Conservation (phyloP, 2,888 invertebrate genomes). For the Ophion ventricosus region DNA sequence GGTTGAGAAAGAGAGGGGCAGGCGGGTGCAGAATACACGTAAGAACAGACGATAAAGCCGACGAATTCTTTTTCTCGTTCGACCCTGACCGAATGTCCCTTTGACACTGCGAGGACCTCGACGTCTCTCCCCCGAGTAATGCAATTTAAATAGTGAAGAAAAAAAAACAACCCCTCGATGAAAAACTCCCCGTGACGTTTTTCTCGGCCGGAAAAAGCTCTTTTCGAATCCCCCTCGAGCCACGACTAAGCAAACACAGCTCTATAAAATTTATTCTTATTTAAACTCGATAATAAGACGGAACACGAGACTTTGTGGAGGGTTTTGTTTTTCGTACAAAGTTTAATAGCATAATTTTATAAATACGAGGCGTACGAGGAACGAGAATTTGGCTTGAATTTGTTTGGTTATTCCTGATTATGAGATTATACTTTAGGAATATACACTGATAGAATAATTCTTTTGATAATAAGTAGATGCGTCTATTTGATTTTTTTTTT, state of each 20-base stretch:
- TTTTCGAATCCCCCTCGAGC: neutral
- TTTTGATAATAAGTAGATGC: too few species aligned
- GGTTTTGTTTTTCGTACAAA: neutral
- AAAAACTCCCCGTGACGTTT: neutral
- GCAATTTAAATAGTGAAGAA: slow-evolving; percentile 46
- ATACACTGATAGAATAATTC: too few species aligned
- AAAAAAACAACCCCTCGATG: slow-evolving; percentile 13
- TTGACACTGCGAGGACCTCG: slow-evolving; percentile 17
- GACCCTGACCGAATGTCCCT: slow-evolving; percentile 57
- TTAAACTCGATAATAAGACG: neutral
- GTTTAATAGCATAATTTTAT: neutral
- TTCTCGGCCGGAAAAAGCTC: neutral
- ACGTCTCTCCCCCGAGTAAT: slow-evolving; percentile 15
- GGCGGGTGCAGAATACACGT: neutral
- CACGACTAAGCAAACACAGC: neutral
- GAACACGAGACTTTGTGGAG: neutral
- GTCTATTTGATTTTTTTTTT: too few species aligned
- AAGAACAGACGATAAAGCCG: slow-evolving; percentile 32
- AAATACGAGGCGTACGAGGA: neutral
- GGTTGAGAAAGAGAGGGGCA: neutral
- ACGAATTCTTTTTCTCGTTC: slow-evolving; percentile 18
- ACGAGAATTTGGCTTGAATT: too few species aligned
- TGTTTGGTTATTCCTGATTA: too few species aligned
- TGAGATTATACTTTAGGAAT: too few species aligned
- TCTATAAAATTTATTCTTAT: neutral